phyloP scores from a whole-genome alignment of 2,113 vertebrate species.

The Entomyzon cyanotis region DNA sequence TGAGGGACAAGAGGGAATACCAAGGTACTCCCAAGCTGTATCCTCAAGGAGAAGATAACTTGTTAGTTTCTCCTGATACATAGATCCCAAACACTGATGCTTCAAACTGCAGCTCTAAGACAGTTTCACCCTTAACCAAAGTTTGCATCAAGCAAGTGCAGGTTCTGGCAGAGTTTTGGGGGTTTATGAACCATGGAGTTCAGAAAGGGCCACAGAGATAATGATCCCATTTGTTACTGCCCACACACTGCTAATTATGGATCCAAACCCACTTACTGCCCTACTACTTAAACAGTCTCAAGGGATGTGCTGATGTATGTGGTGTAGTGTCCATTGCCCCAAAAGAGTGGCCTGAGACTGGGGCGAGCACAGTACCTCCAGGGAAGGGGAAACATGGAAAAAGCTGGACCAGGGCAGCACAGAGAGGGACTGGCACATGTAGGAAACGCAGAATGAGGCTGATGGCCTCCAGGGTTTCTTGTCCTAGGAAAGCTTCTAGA shows the following conservation, averaged over 20 bases:
- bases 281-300: neutral
- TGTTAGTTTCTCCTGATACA: neutral
- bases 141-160: neutral
- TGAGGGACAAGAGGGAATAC: neutral
- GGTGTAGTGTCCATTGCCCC: rapidly evolving
- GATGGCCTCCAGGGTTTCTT: neutral
- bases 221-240: neutral
- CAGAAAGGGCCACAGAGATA: neutral
- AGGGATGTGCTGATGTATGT: neutral
- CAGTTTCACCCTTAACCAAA: neutral
- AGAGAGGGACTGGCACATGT: neutral
- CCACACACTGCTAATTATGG: neutral
- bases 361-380: neutral
- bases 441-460: neutral
- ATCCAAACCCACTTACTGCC: neutral
- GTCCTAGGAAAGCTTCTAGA: neutral
- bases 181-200: neutral
- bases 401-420: neutral
- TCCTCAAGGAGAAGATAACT: neutral
- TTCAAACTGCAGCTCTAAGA: neutral
- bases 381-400: neutral
- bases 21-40: neutral
- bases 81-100: neutral
- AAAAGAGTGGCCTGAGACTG: rapidly evolving
- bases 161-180: neutral